phyloP scores from a whole-genome alignment of 2,797 vertebrate genomes.

The Ambastaia sidthimunki region DNA sequence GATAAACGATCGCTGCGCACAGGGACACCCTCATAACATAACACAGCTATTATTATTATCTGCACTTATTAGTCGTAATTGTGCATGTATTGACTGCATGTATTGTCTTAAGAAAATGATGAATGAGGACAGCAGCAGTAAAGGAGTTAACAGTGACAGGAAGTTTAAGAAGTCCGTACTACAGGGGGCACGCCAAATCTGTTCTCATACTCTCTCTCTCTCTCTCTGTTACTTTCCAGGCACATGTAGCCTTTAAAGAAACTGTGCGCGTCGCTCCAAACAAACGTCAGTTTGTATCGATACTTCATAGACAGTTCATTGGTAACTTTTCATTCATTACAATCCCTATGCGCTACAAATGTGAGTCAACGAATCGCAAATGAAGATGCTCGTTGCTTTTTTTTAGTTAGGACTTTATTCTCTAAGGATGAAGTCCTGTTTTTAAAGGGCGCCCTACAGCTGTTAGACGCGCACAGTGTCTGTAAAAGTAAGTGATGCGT shows the following conservation, averaged over 20 bases:
- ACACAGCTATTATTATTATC: neutral
- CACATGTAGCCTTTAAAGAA: conserved; percentile 20
- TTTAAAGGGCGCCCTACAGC: neutral
- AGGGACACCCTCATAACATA: conserved; percentile 1
- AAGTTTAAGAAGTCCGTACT: conserved; percentile 52
- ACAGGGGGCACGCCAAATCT: conserved; percentile 24
- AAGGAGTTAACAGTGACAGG: conserved; percentile 60
- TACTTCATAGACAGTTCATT: neutral
- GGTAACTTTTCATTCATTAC: neutral
- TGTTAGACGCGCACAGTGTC: neutral
- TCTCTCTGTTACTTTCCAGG: conserved; percentile 25
- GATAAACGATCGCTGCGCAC: conserved; percentile 24
- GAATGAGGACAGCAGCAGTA: conserved; percentile 44
- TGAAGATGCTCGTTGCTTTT: neutral
- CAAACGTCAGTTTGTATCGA: neutral
- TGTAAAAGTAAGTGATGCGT: conserved; percentile 34
- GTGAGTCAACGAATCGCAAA: neutral
- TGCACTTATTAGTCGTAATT: conserved; percentile 19
- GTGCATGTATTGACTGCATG: neutral
- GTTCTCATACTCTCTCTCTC: conserved; percentile 16
- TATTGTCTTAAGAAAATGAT: conserved; percentile 19
- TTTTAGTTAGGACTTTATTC: neutral
- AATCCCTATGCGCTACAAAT: neutral
- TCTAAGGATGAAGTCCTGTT: no score
- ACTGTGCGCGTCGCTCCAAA: neutral